A percentile compares a stretch with the other conserved stretches of the same genome.
Evolutionary conservation across 1,140 invertebrate species (phyloP).

Genomic region (Ruditapes philippinarum): DNA sequence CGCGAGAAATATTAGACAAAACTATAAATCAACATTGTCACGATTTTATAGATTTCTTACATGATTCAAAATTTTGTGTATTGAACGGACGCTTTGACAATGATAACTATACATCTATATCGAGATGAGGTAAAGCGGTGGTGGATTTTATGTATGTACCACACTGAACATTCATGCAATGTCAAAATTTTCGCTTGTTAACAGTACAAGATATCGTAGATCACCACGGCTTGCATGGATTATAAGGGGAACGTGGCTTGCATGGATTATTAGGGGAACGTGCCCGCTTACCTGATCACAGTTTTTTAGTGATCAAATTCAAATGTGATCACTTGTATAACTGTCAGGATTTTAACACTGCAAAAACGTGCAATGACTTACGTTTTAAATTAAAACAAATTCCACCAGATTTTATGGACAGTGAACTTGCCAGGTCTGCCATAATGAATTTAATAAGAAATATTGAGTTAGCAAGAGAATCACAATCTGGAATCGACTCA

Average conservation of each 20-base stretch:
- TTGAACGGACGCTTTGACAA: slow-evolving; percentile 3
- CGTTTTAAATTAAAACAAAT: slow-evolving; percentile 11
- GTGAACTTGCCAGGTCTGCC: background rate
- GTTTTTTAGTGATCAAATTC: background rate
- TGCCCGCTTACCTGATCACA: slow-evolving; percentile 8
- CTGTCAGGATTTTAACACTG: background rate
- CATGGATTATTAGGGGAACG: slow-evolving; percentile 28
- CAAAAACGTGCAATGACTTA: background rate
- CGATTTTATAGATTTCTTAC: background rate
- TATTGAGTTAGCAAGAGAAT: background rate
- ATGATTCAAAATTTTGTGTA: background rate
- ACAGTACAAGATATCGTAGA: background rate
- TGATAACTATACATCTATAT: slow-evolving; percentile 7
- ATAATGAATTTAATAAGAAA: background rate
- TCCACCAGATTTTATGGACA: slow-evolving; percentile 10
- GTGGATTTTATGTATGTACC: slow-evolving; percentile 53
- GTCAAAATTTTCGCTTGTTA: background rate
- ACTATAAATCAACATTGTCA: background rate
- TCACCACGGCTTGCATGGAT: background rate
- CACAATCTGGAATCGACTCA: background rate
- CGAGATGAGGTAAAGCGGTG: background rate
- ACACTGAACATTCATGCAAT: background rate
- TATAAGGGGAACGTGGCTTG: slow-evolving; percentile 3
- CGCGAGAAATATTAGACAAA: background rate
- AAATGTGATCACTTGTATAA: background rate